Conservation (phyloP, 2,797 vertebrate species). For the Brotogeris chrysoptera region DNA sequence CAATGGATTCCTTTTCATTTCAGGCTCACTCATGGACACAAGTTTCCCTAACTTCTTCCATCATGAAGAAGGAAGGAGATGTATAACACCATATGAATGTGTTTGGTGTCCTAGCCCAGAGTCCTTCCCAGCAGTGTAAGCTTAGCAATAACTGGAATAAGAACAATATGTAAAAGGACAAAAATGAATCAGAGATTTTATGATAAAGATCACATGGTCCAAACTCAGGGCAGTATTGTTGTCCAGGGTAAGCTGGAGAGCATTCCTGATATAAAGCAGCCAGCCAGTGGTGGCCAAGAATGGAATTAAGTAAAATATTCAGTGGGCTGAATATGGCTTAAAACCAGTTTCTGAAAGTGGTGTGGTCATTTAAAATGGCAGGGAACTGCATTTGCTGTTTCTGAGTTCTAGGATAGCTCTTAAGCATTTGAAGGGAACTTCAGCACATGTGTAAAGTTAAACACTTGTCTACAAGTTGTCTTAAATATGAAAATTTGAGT, state of each 20-base stretch:
- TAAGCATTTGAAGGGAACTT: background rate
- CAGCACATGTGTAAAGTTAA: background rate
- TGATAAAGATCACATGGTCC: background rate
- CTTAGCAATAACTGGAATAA: background rate
- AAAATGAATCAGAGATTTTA: conserved; percentile 7
- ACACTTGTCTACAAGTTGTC: background rate
- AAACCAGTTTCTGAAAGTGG: background rate
- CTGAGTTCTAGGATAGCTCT: background rate
- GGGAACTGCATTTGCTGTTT: background rate
- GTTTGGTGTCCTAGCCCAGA: background rate
- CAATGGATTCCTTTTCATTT: background rate
- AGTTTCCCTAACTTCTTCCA: background rate
- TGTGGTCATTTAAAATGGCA: background rate
- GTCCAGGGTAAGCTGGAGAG: background rate
- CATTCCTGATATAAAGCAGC: background rate
- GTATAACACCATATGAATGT: background rate
- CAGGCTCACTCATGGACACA: background rate
- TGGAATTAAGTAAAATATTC: background rate
- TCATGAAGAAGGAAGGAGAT: background rate
- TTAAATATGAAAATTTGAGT: background rate
- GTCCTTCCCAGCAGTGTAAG: background rate
- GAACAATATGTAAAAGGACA: background rate
- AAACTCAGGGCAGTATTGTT: background rate
- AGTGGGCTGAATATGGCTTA: background rate
- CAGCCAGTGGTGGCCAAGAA: background rate